Conservation (phyloP, 1,140 invertebrate species). For the Proctacanthus coquilletti region DNA sequence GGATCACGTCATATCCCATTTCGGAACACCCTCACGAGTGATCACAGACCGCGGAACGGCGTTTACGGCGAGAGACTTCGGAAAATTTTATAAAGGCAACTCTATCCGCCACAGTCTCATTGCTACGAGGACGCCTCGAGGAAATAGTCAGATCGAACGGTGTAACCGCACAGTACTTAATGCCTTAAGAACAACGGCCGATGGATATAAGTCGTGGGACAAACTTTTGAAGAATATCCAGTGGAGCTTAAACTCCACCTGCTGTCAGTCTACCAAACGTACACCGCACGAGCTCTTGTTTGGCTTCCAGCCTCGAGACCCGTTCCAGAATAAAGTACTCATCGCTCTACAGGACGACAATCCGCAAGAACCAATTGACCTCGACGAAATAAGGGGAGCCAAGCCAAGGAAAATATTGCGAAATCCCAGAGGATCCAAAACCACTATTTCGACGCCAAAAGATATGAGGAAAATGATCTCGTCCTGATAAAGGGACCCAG, state of each 20-base stretch:
- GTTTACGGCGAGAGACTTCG: neutral
- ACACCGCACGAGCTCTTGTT: constrained; percentile 5
- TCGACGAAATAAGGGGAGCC: too few species aligned
- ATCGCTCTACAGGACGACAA: neutral
- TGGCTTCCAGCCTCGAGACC: constrained; percentile 6
- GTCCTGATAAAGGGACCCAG: too few species aligned
- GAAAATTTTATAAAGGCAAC: neutral
- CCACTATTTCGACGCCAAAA: too few species aligned
- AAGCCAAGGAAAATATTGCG: too few species aligned
- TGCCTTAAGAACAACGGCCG: neutral
- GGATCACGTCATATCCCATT: neutral
- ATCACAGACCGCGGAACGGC: neutral
- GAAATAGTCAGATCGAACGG: constrained; percentile 8
- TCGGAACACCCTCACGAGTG: neutral
- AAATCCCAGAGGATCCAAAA: too few species aligned
- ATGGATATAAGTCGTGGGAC: too few species aligned
- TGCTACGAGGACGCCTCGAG: constrained; percentile 7
- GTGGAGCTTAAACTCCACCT: neutral
- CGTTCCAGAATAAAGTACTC: constrained; percentile 5
- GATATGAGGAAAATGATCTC: too few species aligned
- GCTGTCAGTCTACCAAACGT: neutral
- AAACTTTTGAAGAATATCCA: too few species aligned
- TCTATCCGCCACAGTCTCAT: constrained; percentile 4
- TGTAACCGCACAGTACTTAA: constrained; percentile 9
- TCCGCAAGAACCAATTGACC: too few species aligned